Evolutionary conservation across 2,888 invertebrate genomes (phyloP).

Genomic region (Palloptera scutellata): DNA sequence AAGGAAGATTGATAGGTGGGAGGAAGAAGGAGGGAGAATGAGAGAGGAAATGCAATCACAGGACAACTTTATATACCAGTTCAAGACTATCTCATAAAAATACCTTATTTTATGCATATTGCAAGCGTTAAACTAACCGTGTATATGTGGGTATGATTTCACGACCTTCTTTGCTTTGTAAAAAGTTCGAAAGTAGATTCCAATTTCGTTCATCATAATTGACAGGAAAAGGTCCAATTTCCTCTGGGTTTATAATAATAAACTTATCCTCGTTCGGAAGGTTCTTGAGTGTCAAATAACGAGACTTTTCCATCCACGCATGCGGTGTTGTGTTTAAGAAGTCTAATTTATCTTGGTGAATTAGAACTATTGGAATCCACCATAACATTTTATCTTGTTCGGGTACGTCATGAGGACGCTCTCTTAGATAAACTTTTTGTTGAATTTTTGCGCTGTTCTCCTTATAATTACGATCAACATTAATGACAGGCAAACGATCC

Average conservation of each 20-base stretch:
- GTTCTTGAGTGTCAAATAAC: slow-evolving; percentile 66
- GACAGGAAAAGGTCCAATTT: slow-evolving; percentile 85
- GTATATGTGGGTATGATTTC: slow-evolving; percentile 74
- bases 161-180: slow-evolving; percentile 68
- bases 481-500: slow-evolving; percentile 79
- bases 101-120: too few species aligned
- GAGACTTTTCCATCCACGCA: slow-evolving; percentile 72
- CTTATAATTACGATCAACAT: slow-evolving; percentile 74
- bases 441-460: slow-evolving; percentile 69
- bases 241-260: slow-evolving; percentile 83
- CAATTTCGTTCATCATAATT: slow-evolving; percentile 83
- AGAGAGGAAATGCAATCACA: too few species aligned
- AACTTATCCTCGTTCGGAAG: slow-evolving; percentile 71
- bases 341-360: slow-evolving; percentile 69
- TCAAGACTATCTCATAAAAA: too few species aligned
- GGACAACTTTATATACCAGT: too few species aligned
- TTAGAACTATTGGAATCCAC: slow-evolving; percentile 77
- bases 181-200: slow-evolving; percentile 74
- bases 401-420: slow-evolving; percentile 76
- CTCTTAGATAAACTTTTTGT: slow-evolving; percentile 75
- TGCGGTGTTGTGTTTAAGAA: slow-evolving; percentile 69
- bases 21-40: too few species aligned
- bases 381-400: slow-evolving; percentile 76
- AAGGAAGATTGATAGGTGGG: too few species aligned
- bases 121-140: slow-evolving; percentile 49